Evolutionary conservation across 1,140 invertebrate species (phyloP), one percentile per base, ranked within the genome.

Genomic region (Aleiodes sp.): DNA sequence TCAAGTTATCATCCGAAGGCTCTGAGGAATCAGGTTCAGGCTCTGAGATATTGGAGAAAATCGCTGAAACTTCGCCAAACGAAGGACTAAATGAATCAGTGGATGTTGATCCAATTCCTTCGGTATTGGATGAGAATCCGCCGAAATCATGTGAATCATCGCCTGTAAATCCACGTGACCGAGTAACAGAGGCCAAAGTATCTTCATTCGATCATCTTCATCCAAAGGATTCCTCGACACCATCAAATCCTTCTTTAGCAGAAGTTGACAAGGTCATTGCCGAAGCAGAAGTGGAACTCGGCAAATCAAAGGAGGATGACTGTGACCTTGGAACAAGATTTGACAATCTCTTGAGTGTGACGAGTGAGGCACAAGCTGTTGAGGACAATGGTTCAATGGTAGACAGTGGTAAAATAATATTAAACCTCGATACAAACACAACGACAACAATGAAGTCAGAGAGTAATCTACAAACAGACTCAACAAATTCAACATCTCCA

Each of bases 371-470:
- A 65, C 72, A 2, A 73, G 78, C 4, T 70, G 76, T 31, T 59
- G 46, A 60, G 1, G 64, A 69, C 21, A 65, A n/a, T 28, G 63
- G 37, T 21, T 57, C 73, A 63, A 46, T 70, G 70, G 28, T 73
- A 4, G 82, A 82, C 19, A 82, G 64, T 57, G 82, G 82, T 39
- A 86, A 86, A 52, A 85, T 87, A 14, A 75, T 86, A 14, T 65
- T 87, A n/a, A 87, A 87, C 67, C 67, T 87, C 2, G 84, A 86
- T 46, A 87, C 84, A 0, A 84, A 87, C 29, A 86, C 80, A 1
- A 84, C 84, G 16, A 85, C 83, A 6, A 83, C 83, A 0, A 79
- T 86, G 80, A 85, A 84, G 62, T 66, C 81, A 4, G 83, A 84
- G 26, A 60, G 69, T 1, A 52, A 19, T 60, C 21, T 37, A 35